Evolutionary conservation across 2,797 vertebrate genomes (phyloP).

Genomic region (Gambelia wislizenii): DNA sequence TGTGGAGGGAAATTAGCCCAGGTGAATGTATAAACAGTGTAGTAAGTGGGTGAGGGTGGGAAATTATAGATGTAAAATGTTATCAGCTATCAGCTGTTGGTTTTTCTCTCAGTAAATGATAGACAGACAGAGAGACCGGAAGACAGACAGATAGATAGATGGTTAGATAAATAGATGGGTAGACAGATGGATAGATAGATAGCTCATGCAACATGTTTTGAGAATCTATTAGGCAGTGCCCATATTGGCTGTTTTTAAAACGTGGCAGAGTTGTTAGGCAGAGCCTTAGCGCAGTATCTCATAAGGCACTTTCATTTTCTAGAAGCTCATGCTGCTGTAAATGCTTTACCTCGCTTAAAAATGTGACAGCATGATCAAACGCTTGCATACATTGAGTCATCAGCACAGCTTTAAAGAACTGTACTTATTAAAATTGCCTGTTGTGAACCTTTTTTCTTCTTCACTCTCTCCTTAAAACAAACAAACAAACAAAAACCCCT

Average conservation of each 20-base stretch:
- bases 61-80: constrained; percentile 41
- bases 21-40: not conserved
- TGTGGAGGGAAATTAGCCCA: not conserved
- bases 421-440: constrained; percentile 73
- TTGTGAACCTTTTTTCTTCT: constrained; percentile 69
- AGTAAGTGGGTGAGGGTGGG: not conserved
- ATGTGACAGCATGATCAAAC: constrained; percentile 67
- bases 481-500: not conserved
- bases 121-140: too few relatives aligned
- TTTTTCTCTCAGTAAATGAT: not conserved
- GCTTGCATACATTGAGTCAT: constrained; percentile 80
- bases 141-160: not conserved
- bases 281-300: constrained; percentile 49
- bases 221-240: constrained; percentile 46
- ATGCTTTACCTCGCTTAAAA: constrained; percentile 59
- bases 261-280: constrained; percentile 51
- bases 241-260: constrained; percentile 68
- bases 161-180: constrained; percentile 11
- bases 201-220: constrained; percentile 53
- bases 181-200: constrained; percentile 16
- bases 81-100: not conserved
- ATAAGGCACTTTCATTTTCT: constrained; percentile 42
- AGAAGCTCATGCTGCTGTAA: constrained; percentile 45
- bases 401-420: constrained; percentile 71
- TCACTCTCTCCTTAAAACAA: constrained; percentile 49